Percentiles rank a stretch among this genome's conserved stretches.
Evolutionary conservation across 1,140 invertebrate species (phyloP).

Genomic region (Drosophila pandora): DNA sequence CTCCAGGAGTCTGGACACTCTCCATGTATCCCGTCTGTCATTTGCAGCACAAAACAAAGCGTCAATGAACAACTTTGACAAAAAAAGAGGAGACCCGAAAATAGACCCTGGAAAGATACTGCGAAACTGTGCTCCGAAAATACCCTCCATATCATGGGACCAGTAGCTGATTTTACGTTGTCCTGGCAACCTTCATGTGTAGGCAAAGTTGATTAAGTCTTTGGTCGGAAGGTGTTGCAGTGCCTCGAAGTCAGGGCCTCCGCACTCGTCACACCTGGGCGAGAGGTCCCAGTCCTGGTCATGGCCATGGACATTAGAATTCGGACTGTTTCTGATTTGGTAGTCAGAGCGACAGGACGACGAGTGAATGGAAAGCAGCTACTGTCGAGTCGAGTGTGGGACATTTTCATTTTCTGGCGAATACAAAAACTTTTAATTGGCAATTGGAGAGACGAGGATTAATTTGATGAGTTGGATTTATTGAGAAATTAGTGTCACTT

Average conservation of each 20-base stretch:
- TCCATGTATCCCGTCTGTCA: conserved; percentile 56
- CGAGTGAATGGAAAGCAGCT: conserved; percentile 1
- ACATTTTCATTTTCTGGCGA: conserved; percentile 3
- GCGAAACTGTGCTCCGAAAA: conserved; percentile 6
- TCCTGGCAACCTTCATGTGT: conserved; percentile 19
- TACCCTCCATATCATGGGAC: conserved; percentile 23
- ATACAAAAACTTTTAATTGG: conserved; percentile 41
- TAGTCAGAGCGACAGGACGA: conserved; percentile 24
- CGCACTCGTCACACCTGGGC: not conserved
- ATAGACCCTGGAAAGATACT: conserved; percentile 10
- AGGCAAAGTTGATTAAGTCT: conserved; percentile 55
- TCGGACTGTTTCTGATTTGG: conserved; percentile 34
- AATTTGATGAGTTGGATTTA: conserved; percentile 19
- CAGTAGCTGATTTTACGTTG: conserved; percentile 17
- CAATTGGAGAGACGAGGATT: conserved; percentile 9
- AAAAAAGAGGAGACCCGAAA: conserved; percentile 15
- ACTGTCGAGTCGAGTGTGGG: conserved; percentile 4
- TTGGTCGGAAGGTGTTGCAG: conserved; percentile 44
- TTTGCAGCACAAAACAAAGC: conserved; percentile 74
- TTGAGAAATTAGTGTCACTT: not conserved
- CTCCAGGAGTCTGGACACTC: conserved; percentile 23
- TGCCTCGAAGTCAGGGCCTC: conserved; percentile 16
- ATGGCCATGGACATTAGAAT: conserved; percentile 23
- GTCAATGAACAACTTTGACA: conserved; percentile 71
- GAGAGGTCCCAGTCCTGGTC: conserved; percentile 11